Evolutionary conservation across 2,113 vertebrate species (phyloP), one percentile per base, ranked within the genome.

Genomic region (Glaucomys volans): DNA sequence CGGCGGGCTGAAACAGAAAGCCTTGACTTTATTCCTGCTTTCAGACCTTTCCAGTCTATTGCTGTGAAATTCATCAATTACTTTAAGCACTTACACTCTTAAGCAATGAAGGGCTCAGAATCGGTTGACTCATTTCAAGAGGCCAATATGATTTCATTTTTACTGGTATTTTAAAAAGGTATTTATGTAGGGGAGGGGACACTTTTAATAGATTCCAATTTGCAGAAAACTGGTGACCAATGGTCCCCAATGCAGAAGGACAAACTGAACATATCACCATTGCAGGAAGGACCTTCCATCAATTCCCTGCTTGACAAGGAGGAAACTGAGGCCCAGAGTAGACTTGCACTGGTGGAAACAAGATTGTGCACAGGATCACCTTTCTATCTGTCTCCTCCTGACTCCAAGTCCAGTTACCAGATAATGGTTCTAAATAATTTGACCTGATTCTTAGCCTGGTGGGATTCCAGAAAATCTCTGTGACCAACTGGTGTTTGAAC

Each of bases 71-170:
- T 44, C 40, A 24, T 37, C 35, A 30, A 42, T 84, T 71, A 20
- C 42, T 64, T 44, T 57, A n/a, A n/a, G n/a, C n/a, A n/a, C 9
- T 1, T 32, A 76, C 69, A 35, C 50, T 35, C 22, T n/a, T 62
- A 35, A 74, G 76, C 91, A 50, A 54, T 40, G 92, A 72, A 66
- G 35, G n/a, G 8, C 79, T 74, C 57, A 8, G 54, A 76, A 47
- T 16, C n/a, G 37, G 44, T 4, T 44, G 64, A 32, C 66, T 71
- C 59, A 26, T 79, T 90, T 76, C 54, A 75, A 62, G 71, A 87
- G 44, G 26, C 57, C 81, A 87, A 42, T 69, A 71, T 81, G 57
- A 93, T 84, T 28, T 79, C 86, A 35, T 62, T 95, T 74, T 74
- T 89, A 83, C 74, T 52, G n/a, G 13, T 57, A 26, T 26, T 67